phyloP scores from a whole-genome alignment of 2,113 vertebrate species.

The Elaphurus davidianus region DNA sequence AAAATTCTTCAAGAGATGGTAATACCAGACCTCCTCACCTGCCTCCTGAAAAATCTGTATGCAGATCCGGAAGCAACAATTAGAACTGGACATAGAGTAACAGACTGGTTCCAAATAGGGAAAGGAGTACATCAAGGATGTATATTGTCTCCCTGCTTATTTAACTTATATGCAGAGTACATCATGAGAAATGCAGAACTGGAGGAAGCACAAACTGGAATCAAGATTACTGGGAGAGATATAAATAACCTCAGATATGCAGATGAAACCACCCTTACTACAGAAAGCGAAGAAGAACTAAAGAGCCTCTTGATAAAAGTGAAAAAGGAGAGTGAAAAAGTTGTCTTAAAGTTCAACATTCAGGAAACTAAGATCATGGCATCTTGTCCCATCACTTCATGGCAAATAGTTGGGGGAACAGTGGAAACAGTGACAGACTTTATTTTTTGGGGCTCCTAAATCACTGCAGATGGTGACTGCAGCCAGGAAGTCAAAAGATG shows the following conservation, averaged over 20 bases:
- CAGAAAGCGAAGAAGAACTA: background rate
- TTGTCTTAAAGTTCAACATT: background rate
- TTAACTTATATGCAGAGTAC: background rate
- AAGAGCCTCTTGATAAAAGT: background rate
- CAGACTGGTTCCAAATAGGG: background rate
- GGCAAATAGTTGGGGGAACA: background rate
- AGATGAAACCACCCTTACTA: background rate
- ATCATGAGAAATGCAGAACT: background rate
- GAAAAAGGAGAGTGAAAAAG: background rate
- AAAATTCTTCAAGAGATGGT: background rate
- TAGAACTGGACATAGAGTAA: background rate
- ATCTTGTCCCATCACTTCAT: background rate
- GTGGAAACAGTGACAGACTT: background rate
- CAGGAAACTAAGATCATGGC: background rate
- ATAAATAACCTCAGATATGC: background rate
- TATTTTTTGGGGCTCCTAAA: background rate
- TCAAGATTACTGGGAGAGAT: background rate
- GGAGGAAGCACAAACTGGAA: background rate
- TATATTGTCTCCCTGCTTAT: background rate
- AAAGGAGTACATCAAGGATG: background rate
- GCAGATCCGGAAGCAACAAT: background rate
- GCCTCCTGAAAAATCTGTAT: background rate
- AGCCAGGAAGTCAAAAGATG: background rate
- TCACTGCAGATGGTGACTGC: background rate
- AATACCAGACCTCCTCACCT: background rate